Base-by-base conservation (phyloP, 2,888 invertebrate species). In the Aproaerema taeniolella region DNA sequence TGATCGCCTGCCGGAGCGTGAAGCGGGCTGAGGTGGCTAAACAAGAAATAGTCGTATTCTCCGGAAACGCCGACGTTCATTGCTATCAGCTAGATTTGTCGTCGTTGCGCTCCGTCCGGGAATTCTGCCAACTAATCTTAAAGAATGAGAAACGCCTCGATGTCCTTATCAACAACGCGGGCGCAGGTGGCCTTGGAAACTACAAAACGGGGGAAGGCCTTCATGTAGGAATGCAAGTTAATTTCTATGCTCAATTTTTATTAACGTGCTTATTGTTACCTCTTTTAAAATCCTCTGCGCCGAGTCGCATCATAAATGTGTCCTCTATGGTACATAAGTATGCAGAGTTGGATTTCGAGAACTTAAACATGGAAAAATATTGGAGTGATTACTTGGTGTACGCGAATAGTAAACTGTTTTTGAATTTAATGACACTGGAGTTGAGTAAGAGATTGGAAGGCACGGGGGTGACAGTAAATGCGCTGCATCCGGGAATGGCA, bases 161-260 rank as follows among this genome's bases (percentile, higher is more conserved):
- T 55, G 83, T 89, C 10, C 76, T 91, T 38, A 78, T 91, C 52
- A 89, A 90, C 66, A 91, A 90, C 61, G 90, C 90, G 3, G 90
- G 89, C 7, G 75, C 86, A 8, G 82, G 76, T 13, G 85, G 82
- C 7, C 64, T 80, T 31, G 79, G 82, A 10, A 80, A 82, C 54
- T 70, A 76, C 47, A 87, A 80, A 52, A 91, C 92, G 2, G 82
- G 88, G 53, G 92, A 93, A 56, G 91, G 91, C 2, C 75, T 93
- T 41, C 91, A 92, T 52, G 64, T 86, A n/a, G 89, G 89, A 41
- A 90, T 92, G 88, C 92, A 92, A 59, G 88, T 91, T 34, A 93
- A 94, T 66, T 90, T 91, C 67, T 91, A 91, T 58, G 92, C 91
- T 9, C 91, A 90, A 1, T 94, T 93, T 64, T 77, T 94, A 38